Base-by-base conservation (phyloP, 2,797 vertebrate species). In the Muraenolepis orangiensis region DNA sequence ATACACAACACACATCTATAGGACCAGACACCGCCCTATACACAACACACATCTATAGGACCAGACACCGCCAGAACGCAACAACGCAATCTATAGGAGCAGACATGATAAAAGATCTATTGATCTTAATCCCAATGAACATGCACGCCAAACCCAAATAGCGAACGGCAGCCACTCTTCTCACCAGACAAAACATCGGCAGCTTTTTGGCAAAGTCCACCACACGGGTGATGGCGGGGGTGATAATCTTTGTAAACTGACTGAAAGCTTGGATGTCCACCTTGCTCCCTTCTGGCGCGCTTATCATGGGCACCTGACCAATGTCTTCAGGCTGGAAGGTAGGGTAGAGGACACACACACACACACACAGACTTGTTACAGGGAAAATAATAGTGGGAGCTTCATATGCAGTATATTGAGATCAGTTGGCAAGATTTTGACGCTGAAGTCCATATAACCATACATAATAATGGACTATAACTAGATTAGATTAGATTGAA, bases 131-230 rank as follows among this genome's bases (percentile, higher is more conserved):
- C n/a, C n/a, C 51, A 2, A 64, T 26, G 10, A 23, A 64, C 57
- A 26, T 64, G 46, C 5, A 51, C 10, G 42, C 16, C 42, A 46
- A 46, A 20, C 42, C 20, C 18, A 46, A 46, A 18, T 18, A 46
- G 51, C n/a, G 23, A 61, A 61, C 10, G 20, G 46, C 6, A n/a
- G 29, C 28, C 13, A 6, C 38, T 66, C 89, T 87, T 69, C 89
- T 87, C 69, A 99, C 98, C 96, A 98, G 97, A 94, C 97, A 99
- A 91, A 99, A 99, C 97, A 99, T 98, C 88, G 98, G 98, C 94
- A 99, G 95, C 93, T 99, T 99, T 97, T 99, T 99, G 97, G 98
- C 98, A 95, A 99, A 99, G 95, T 99, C 98, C 94, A 99, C 98
- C 92, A 99, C 98, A 93, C 98, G 94, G 85, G 97, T 99, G 93